Base-by-base conservation (phyloP, 2,888 invertebrate genomes). In the Coelinius sp. region DNA sequence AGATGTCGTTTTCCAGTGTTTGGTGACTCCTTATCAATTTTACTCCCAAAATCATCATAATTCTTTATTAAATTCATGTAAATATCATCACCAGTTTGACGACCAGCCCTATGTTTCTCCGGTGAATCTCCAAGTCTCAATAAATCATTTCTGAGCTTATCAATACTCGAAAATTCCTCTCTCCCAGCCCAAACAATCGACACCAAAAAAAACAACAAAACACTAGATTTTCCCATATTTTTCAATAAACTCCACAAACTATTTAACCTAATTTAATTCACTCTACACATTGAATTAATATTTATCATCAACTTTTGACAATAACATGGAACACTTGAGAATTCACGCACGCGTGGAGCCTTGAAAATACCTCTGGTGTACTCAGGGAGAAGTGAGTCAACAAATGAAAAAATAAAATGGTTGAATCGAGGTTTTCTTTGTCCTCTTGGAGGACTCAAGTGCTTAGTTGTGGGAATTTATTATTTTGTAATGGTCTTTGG, bases 81-180 rank as follows among this genome's bases (percentile, higher is more conserved):
- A 0, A 87, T 83, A 1, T 77, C 73, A 8, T 76, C 74, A 17
- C 68, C 73, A 2, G 41, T 41, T 1, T 22, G 59, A 35, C 75
- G 66, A n/a, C 63, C 71, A 82, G 74, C 82, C 79, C 90, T 88
- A 86, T 81, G 77, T 6, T 89, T 88, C 63, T 89, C 88, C 0
- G 88, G 85, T 1, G 90, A 87, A 75, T 89, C 89, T 59, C 80
- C 84, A 66, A 93, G 79, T 17, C 87, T 84, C 49, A 92, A 86
- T 80, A 94, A 91, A 65, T 91, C 89, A 14, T 89, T 88, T 31
- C 94, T 90, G 72, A 92, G 83, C 68, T 89, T 83, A 84, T 94
- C 93, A n/a, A 93, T 89, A 62, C 86, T 82, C 6, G 89, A 81
- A 10, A 78, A 75, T 22, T 83, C 80, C 1, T 79, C 76, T 0